These are phyloP conservation scores for Pollicipes pollicipes DNA, from an alignment of 1,140 invertebrate genomes.

Conservation along the genomic window DNA sequence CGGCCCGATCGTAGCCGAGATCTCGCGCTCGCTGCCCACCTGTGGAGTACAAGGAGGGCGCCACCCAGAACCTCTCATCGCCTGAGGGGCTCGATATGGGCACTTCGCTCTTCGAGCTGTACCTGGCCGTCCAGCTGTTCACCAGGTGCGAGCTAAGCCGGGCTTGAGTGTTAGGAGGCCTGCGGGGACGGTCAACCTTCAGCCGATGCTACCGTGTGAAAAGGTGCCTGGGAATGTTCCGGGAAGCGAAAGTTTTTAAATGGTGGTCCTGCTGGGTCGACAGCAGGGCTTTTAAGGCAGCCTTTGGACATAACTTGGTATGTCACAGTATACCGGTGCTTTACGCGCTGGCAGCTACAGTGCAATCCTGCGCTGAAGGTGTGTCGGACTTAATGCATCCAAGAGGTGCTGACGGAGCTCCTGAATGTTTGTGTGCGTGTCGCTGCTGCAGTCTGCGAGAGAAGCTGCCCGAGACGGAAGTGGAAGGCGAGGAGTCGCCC, in stretches of 20 bases:
- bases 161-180: too few relatives aligned
- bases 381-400: too few relatives aligned
- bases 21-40: neutral
- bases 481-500: neutral
- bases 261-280: too few relatives aligned
- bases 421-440: neutral
- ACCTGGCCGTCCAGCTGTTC: slow-evolving; percentile 72
- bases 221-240: neutral
- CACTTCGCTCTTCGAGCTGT: slow-evolving; percentile 75
- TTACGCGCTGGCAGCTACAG: too few relatives aligned
- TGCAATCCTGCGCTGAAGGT: too few relatives aligned
- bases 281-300: too few relatives aligned
- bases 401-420: too few relatives aligned
- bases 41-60: slow-evolving; percentile 33
- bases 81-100: slow-evolving; percentile 38
- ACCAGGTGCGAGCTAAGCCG: slow-evolving; percentile 36
- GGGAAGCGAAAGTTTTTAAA: neutral
- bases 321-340: too few relatives aligned
- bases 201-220: neutral
- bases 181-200: slow-evolving; percentile 4
- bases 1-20: neutral
- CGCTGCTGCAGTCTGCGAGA: neutral
- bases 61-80: slow-evolving; percentile 13
- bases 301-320: too few relatives aligned
- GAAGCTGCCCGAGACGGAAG: neutral